Base-by-base conservation (phyloP, 1,140 invertebrate species). In the Melanaphis sacchari region DNA sequence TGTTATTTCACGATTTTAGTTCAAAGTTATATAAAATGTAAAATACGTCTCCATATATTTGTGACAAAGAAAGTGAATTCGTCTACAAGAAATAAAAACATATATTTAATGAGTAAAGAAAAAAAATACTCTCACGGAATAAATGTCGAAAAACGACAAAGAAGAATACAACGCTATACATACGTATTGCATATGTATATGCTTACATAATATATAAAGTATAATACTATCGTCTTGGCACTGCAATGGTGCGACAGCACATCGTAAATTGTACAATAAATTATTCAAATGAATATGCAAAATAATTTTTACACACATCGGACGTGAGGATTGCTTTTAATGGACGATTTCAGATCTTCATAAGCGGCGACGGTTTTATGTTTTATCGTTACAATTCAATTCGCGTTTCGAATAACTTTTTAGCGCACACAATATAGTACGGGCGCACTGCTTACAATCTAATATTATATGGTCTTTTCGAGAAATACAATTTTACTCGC, bases 261-360 rank as follows among this genome's bases (percentile, higher is more conserved):
- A 85, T 85, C 38, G 38, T 87, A 82, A n/a, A 87, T 87, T 46
- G 15, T 46, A 36, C 31, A 87, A 49, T 87, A 87, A 46, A 49
- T 87, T 87, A 87, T 87, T 87, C 18, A 87, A 87, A 87, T 87
- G 43, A 46, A 87, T 87, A 49, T 87, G 43, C 85, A 87, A 87
- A 87, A 87, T 46, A 46, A 46, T 18, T 87, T 87, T 46, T 87
- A n/a, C 85, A 46, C 6, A 36, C 31, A 87, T 36, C 11, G 43
- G 31, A 87, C 38, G 82, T 84, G 38, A 38, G 38, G 38, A 40
- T 84, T 41, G 38, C 43, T 87, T 87, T 87, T 46, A 87, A 46
- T 87, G 85, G 85, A 5, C 22, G 41, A 87, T 87, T 87, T 87
- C 85, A n/a, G 43, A 87, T 87, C 26, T 87, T 87, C 31, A 49